Percentiles rank a stretch among this genome's conserved stretches.
Conservation (phyloP, 2,797 vertebrate genomes). For the Clarias platycephalus region DNA sequence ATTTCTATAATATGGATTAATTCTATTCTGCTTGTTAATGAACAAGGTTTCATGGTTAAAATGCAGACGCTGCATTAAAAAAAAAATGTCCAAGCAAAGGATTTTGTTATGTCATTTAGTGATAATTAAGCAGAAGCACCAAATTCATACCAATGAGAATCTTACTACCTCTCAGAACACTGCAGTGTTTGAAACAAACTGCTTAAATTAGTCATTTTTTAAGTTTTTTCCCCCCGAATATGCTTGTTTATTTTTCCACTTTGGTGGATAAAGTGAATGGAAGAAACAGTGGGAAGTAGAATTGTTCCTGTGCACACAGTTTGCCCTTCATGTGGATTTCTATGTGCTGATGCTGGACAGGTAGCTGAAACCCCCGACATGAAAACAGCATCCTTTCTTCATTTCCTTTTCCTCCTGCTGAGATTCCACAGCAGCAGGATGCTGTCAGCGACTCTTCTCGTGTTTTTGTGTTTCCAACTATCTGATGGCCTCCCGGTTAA, state of each 20-base stretch:
- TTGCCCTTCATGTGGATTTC: neutral
- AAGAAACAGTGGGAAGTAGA: neutral
- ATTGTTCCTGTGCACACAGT: slow-evolving; percentile 2
- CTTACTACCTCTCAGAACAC: neutral
- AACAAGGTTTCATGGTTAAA: neutral
- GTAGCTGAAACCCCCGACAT: neutral
- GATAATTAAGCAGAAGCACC: neutral
- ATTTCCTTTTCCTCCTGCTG: slow-evolving; percentile 10
- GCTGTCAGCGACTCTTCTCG: slow-evolving; percentile 37
- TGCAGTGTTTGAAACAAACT: neutral
- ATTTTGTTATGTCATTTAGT: neutral
- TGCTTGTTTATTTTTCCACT: slow-evolving; percentile 15
- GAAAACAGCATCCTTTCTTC: neutral
- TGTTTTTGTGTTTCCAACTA: slow-evolving; percentile 41
- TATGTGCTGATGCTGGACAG: neutral
- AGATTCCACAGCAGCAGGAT: slow-evolving; percentile 23
- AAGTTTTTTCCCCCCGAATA: neutral
- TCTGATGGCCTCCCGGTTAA: slow-evolving; percentile 49
- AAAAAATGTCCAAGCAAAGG: neutral
- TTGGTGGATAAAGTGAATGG: slow-evolving; percentile 15
- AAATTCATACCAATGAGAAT: neutral
- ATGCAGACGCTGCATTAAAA: neutral
- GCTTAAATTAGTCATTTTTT: neutral
- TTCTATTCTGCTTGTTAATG: neutral
- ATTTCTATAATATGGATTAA: neutral